Evolutionary conservation across 2,888 invertebrate species (phyloP).

Genomic region (Bombylius discolor): DNA sequence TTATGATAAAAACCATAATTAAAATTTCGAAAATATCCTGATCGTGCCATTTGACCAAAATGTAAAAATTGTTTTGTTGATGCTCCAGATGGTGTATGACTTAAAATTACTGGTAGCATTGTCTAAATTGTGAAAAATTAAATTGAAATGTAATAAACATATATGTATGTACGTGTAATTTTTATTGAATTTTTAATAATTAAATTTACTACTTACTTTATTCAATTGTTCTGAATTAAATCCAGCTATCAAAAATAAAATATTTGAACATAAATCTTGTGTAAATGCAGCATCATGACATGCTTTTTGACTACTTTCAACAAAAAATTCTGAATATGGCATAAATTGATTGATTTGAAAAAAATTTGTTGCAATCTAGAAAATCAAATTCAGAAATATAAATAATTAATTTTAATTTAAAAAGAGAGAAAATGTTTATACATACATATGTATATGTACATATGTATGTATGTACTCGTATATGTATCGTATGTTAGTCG

Average conservation of each 20-base stretch:
- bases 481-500: too few species aligned
- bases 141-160: neutral
- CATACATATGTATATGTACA: too few species aligned
- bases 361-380: neutral
- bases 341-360: neutral
- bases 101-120: constrained; percentile 36
- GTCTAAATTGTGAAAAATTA: constrained; percentile 23
- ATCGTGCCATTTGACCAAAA: constrained; percentile 34
- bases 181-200: neutral
- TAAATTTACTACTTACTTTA: constrained; percentile 6
- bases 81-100: constrained; percentile 37
- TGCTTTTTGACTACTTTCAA: neutral
- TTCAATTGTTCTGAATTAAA: constrained; percentile 31
- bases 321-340: neutral
- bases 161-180: too few species aligned
- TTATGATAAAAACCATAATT: constrained; percentile 38
- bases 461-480: too few species aligned
- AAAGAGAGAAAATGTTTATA: too few species aligned
- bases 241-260: constrained; percentile 40
- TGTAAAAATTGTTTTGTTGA: constrained; percentile 37
- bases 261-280: constrained; percentile 45
- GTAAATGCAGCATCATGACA: constrained; percentile 40
- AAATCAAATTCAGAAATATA: too few species aligned
- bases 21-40: constrained; percentile 37
- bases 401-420: too few species aligned